These are phyloP conservation scores for Sesia apiformis DNA, from an alignment of 2,888 invertebrate genomes.

Conservation along the genomic window DNA sequence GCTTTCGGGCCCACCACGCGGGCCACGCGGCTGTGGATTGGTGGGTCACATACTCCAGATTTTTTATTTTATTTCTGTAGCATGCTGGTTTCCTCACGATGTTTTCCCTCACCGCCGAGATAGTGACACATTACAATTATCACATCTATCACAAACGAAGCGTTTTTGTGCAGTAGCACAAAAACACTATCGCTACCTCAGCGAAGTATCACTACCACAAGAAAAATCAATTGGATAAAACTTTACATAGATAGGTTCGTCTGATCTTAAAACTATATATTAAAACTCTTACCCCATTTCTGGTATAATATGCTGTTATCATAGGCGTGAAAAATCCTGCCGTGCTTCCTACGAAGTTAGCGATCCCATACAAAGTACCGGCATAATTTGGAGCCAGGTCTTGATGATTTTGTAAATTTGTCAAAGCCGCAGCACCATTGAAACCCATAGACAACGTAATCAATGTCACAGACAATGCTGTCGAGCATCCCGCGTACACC, in stretches of 20 bases:
- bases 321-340: constrained; percentile 84
- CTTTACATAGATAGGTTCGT: not conserved
- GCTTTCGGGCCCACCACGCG: too few species aligned
- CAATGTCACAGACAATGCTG: constrained; percentile 75
- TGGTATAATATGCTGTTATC: constrained; percentile 79
- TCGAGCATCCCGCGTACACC: constrained; percentile 77
- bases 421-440: constrained; percentile 77
- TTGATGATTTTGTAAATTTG: constrained; percentile 79
- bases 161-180: too few species aligned
- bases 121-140: too few species aligned
- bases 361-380: constrained; percentile 85
- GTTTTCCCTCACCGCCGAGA: too few species aligned
- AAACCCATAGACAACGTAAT: constrained; percentile 80
- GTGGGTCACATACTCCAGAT: too few species aligned
- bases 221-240: not conserved
- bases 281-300: constrained; percentile 56
- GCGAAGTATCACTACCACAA: too few species aligned
- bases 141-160: too few species aligned
- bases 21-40: too few species aligned
- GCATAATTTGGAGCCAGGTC: constrained; percentile 87
- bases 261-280: not conserved
- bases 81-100: too few species aligned
- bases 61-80: too few species aligned
- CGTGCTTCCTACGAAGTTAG: constrained; percentile 81
- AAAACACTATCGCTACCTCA: too few species aligned